phyloP scores from a whole-genome alignment of 1,140 invertebrate genomes.

The Maconellicoccus hirsutus region DNA sequence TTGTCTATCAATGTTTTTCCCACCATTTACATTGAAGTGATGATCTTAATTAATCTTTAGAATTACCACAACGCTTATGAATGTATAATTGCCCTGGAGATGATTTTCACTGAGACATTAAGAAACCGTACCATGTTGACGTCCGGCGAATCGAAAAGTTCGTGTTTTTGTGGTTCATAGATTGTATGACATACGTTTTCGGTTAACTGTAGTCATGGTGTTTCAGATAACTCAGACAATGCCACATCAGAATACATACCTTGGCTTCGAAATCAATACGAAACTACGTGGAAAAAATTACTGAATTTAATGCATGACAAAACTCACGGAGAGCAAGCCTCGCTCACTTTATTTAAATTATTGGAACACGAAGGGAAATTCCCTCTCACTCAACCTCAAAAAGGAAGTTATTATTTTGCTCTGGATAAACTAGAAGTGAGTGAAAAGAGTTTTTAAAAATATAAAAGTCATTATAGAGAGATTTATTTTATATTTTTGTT shows the following conservation, averaged over 20 bases:
- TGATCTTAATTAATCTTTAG: background rate
- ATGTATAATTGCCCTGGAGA: background rate
- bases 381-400: background rate
- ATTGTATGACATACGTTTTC: too few species aligned
- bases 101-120: background rate
- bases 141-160: background rate
- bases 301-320: background rate
- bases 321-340: background rate
- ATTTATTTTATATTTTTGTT: background rate
- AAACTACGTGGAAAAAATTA: background rate
- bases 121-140: background rate
- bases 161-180: background rate
- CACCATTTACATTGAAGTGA: background rate
- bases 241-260: background rate
- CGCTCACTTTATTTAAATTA: background rate
- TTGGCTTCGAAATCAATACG: constrained; percentile 5
- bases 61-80: background rate
- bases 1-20: background rate
- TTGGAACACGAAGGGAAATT: background rate
- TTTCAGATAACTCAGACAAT: too few species aligned
- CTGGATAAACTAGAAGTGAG: background rate
- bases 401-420: background rate
- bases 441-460: background rate
- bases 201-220: too few species aligned
- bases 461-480: too few species aligned